Evolutionary conservation across 2,888 invertebrate genomes (phyloP), one percentile per base, ranked within the genome.

Genomic region (Baccha elongata): DNA sequence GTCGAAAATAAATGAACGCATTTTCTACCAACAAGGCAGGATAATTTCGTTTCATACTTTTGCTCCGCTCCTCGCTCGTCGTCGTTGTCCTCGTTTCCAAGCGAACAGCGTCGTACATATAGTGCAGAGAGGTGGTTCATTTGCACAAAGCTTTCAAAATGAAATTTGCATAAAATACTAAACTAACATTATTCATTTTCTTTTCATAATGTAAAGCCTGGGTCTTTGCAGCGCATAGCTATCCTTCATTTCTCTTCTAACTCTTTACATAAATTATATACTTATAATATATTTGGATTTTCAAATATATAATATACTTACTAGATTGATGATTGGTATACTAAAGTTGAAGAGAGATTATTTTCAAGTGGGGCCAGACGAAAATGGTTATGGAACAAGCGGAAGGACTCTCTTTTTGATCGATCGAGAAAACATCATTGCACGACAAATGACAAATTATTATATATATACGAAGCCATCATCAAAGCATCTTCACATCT

Each of bases 151-250:
- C 71, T 76, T 75, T 76, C 81, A 76, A 81, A 81, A 72, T 75
- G 75, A 71, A 81, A 76, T 81, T 81, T 81, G 81, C 81, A 81
- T 81, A 81, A 81, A 81, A 81, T 75, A 71, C 81, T 76, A 75
- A 81, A 67, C 81, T 76, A 75, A 81, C 81, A 81, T 81, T 76
- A 81, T 81, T 81, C 76, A 81, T 81, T 81, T 81, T 81, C 76
- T 76, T 81, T 76, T 81, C 76, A 75, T 81, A 76, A 76, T 81
- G 76, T 81, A 75, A 81, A 81, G 76, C 75, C 65, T 35, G 65
- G 19, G 53, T 73, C 71, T 75, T 76, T 67, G 72, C 55, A 48
- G 35, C 55, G 26, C 60, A n/a, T n/a, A 26, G 11, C 26, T 60
- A 29, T 71, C 42, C 58, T 17, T 6, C 13, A 26, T 23, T 75